These are phyloP conservation scores for Crambe crambe DNA, from an alignment of 37 sponge, comb jelly and placozoan species.

Conservation along the genomic window DNA sequence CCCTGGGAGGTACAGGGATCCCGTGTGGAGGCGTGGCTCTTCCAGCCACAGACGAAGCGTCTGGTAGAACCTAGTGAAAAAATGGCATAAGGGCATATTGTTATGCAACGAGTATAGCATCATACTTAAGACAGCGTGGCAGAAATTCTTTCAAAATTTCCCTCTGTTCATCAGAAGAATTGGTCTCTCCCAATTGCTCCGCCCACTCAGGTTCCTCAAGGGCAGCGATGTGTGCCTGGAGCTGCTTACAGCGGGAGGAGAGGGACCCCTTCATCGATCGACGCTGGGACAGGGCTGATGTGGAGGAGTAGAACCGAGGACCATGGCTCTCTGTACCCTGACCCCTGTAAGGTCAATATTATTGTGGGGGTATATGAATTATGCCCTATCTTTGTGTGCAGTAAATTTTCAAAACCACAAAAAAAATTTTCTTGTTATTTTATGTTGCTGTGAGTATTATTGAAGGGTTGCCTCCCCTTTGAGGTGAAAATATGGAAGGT, in stretches of 20 bases:
- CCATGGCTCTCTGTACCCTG: conserved; percentile 45
- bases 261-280: conserved; percentile 45
- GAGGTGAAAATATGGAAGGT: no score
- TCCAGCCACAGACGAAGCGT: conserved; percentile 84
- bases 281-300: conserved; percentile 6
- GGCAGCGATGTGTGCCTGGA: conserved; percentile 9
- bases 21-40: conserved; percentile 92
- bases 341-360: no score
- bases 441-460: no score
- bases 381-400: no score
- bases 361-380: no score
- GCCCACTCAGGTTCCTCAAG: conserved; percentile 14
- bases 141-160: conserved; percentile 11
- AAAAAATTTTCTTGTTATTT: no score
- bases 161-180: background rate
- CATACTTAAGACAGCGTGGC: conserved; percentile 7
- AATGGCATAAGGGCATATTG: no score
- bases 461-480: no score
- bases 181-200: background rate
- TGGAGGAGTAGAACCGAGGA: conserved; percentile 38
- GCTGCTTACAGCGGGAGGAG: conserved; percentile 2
- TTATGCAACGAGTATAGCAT: background rate
- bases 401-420: no score
- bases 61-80: conserved; percentile 53
- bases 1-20: conserved; percentile 75